Evolutionary conservation across 2,113 vertebrate genomes (phyloP).

Genomic region (Pelvicachromis taeniatus): DNA sequence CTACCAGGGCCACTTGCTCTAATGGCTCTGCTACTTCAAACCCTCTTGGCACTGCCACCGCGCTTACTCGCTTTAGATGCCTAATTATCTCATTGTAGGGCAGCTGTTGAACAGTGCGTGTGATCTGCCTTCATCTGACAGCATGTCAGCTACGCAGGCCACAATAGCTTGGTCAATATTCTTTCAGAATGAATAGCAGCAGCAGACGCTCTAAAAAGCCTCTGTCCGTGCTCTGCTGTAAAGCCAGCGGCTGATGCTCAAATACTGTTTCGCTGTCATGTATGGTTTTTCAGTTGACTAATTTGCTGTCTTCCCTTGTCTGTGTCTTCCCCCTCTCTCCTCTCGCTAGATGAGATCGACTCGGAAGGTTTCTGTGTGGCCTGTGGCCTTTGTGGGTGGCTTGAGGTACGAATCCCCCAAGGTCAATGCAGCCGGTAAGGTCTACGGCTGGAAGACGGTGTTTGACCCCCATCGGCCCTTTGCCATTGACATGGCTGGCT

Average conservation of each 20-base stretch:
- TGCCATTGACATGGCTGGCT: constrained; percentile 98
- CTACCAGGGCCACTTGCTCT: constrained; percentile 11
- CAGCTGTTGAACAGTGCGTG: constrained; percentile 24
- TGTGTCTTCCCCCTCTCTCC: neutral
- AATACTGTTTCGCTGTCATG: constrained; percentile 18
- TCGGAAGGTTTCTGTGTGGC: constrained; percentile 94
- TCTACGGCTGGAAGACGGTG: constrained; percentile 96
- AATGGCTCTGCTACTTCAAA: constrained; percentile 39
- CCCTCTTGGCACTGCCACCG: neutral
- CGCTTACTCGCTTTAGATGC: constrained; percentile 12
- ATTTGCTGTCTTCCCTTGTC: constrained; percentile 1
- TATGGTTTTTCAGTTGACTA: constrained; percentile 22
- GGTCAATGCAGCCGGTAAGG: constrained; percentile 93
- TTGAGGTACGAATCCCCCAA: constrained; percentile 94
- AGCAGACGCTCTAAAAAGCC: constrained; percentile 7
- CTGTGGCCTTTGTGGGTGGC: constrained; percentile 93
- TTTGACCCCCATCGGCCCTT: constrained; percentile 97
- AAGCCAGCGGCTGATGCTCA: neutral
- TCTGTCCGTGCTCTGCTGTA: neutral
- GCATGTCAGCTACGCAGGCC: neutral
- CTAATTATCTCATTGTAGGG: constrained; percentile 42
- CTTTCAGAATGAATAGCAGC: constrained; percentile 30
- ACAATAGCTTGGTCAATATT: constrained; percentile 23
- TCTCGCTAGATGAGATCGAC: constrained; percentile 87
- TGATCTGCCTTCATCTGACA: constrained; percentile 19